Evolutionary conservation across 2,797 vertebrate species (phyloP), one percentile per base, ranked within the genome.

Genomic region (Chelon labrosus): DNA sequence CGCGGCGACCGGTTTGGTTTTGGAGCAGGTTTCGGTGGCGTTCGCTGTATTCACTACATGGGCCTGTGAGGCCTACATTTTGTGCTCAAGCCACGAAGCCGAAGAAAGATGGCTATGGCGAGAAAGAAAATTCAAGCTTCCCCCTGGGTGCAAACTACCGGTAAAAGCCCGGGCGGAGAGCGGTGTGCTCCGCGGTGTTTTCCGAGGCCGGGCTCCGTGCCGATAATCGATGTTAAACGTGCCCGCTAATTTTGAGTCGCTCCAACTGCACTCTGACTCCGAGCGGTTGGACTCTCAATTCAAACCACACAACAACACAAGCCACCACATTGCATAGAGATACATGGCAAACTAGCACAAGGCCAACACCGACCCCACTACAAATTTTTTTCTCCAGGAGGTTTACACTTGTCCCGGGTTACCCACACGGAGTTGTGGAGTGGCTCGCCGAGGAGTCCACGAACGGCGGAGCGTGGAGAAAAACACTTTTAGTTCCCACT

Each of bases 61-160:
- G 97, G 97, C 97, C 97, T 96, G 94, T 94, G 96, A 96, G 97
- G 97, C 98, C 97, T 99, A 98, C 96, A 96, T 95, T 95, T 93
- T 92, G 94, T 89, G 91, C 90, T 93, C 91, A 19, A 95, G 95
- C 95, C 96, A 95, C 94, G 95, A 94, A 97, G 95, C 96, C 95
- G 94, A 96, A 95, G 94, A 96, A 97, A 96, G 94, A 96, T 96
- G 96, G 96, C 96, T 94, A 95, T 94, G 93, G 93, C 82, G 87
- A 95, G 94, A 93, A 80, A 82, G 80, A 70, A 65, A 81, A 94
- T 88, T 8, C 91, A 85, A 86, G 85, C 94, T 95, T 94, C 93
- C 94, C 94, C 95, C 92, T 50, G 19, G 47, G 19, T 20, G 47
- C 10, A 50, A 50, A 50, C 94, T 88, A 89, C 86, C 85, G 93